These are phyloP conservation scores for Orchestes rusci DNA, from an alignment of 2,888 invertebrate genomes.

Conservation along the genomic window DNA sequence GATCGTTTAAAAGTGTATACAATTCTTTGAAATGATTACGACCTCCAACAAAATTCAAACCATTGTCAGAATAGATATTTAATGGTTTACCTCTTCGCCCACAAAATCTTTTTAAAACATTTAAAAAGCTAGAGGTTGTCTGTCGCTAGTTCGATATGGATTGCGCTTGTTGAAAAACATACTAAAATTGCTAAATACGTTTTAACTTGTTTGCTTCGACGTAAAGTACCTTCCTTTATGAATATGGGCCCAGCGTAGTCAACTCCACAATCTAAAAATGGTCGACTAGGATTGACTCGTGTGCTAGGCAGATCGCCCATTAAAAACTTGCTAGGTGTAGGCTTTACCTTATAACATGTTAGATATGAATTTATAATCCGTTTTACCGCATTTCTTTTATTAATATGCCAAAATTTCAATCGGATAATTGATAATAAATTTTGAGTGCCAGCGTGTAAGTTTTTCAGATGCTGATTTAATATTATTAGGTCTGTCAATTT, in stretches of 20 bases:
- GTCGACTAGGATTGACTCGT: constrained; percentile 4
- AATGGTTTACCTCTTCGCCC: not conserved
- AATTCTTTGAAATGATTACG: not conserved
- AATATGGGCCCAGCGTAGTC: constrained; percentile 8
- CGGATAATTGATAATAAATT: constrained; percentile 7
- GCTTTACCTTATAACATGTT: constrained; percentile 8
- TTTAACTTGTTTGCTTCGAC: not conserved
- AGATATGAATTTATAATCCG: constrained; percentile 1
- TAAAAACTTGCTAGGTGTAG: constrained; percentile 8
- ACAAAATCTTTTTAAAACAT: not conserved
- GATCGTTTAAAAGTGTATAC: not conserved
- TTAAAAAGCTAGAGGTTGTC: not conserved
- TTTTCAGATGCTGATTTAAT: constrained; percentile 1
- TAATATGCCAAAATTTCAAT: constrained; percentile 3
- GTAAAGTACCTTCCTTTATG: too few relatives aligned
- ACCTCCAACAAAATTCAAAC: not conserved
- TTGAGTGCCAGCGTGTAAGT: constrained; percentile 5
- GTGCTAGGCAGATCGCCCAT: constrained; percentile 7
- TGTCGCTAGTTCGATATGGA: not conserved
- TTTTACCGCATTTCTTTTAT: constrained; percentile 4
- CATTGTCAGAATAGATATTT: not conserved
- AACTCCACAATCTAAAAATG: constrained; percentile 8
- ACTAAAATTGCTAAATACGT: not conserved
- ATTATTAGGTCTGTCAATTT: constrained; percentile 3
- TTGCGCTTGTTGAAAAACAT: not conserved